These are phyloP conservation scores for Grus americana DNA, from an alignment of 2,113 vertebrate genomes.

Conservation along the genomic window DNA sequence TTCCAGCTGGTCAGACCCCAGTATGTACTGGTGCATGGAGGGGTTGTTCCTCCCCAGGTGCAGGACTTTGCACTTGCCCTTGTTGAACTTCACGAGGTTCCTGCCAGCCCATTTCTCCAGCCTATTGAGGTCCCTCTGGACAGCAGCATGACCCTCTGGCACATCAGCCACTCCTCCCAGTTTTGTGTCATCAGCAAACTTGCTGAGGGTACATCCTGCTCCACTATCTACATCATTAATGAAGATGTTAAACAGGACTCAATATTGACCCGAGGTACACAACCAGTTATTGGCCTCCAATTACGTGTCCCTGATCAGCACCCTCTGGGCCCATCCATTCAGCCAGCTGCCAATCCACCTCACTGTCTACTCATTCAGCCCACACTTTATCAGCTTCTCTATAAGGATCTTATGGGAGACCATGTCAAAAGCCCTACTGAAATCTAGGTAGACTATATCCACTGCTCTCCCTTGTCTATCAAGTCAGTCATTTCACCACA, in stretches of 20 bases:
- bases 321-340: neutral
- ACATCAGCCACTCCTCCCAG: neutral
- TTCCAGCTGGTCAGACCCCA: neutral
- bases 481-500: neutral
- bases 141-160: neutral
- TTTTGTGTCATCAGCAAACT: neutral
- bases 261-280: rapidly evolving
- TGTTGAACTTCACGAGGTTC: neutral
- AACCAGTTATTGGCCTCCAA: rapidly evolving
- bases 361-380: too few relatives aligned
- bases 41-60: too few relatives aligned
- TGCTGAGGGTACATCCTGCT: neutral
- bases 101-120: neutral
- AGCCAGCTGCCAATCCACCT: neutral
- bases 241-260: neutral
- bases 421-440: neutral
- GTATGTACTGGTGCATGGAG: neutral
- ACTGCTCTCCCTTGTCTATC: neutral
- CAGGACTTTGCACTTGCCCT: neutral
- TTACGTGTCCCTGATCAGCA: rapidly evolving
- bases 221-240: neutral
- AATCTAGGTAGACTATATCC: neutral
- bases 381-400: neutral
- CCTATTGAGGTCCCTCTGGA: neutral
- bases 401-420: neutral